Conservation (phyloP, 2,797 vertebrate species). For the Neoniphon sammara region DNA sequence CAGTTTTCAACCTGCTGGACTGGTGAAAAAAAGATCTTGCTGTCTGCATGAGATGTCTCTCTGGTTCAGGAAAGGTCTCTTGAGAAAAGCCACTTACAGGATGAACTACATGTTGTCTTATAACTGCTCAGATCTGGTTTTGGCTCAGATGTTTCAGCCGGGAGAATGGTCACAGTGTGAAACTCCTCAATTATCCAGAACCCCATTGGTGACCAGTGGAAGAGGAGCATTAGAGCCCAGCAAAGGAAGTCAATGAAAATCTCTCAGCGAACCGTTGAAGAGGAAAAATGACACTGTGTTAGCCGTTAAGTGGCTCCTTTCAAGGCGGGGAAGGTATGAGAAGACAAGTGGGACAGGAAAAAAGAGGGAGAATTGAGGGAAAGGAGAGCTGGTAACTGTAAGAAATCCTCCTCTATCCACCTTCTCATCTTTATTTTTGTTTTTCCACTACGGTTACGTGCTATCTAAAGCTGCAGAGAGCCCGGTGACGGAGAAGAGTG, state of each 20-base stretch:
- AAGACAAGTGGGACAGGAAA: slow-evolving; percentile 53
- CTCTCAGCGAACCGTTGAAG: slow-evolving; percentile 40
- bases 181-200: slow-evolving; percentile 68
- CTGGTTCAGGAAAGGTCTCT: slow-evolving; percentile 44
- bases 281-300: slow-evolving; percentile 31
- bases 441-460: slow-evolving; percentile 25
- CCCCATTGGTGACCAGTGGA: slow-evolving; percentile 51
- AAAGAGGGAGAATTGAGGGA: slow-evolving; percentile 16
- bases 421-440: slow-evolving; percentile 46
- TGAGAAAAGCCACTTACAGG: slow-evolving; percentile 59
- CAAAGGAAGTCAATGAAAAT: slow-evolving; percentile 43
- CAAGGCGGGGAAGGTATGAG: slow-evolving; percentile 48
- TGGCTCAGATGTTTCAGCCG: slow-evolving; percentile 55
- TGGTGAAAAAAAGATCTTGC: slow-evolving; percentile 34
- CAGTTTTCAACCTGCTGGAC: slow-evolving; percentile 5
- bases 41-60: slow-evolving; percentile 28
- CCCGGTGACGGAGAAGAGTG: slow-evolving; percentile 42
- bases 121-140: slow-evolving; percentile 63
- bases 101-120: slow-evolving; percentile 49
- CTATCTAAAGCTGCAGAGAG: slow-evolving; percentile 39
- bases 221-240: slow-evolving; percentile 37
- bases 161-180: slow-evolving; percentile 67
- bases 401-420: slow-evolving; percentile 32
- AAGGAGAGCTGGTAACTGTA: slow-evolving; percentile 34
- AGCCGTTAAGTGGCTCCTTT: slow-evolving; percentile 54